Conservation (phyloP, 2,113 vertebrate species). For the Gallinago jamesoni region DNA sequence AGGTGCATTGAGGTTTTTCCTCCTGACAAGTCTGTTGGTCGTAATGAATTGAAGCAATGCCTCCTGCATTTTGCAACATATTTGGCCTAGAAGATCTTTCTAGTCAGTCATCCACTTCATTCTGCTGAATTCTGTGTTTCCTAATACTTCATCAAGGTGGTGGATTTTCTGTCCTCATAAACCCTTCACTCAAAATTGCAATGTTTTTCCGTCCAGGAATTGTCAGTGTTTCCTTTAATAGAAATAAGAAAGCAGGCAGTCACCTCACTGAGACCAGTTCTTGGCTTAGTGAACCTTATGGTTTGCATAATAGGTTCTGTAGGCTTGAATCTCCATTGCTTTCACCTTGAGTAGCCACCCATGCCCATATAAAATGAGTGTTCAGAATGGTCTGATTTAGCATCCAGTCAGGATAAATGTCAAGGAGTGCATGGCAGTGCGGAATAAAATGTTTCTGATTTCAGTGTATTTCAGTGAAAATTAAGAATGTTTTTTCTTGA, state of each 20-base stretch:
- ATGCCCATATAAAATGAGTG: neutral
- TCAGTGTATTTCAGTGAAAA: neutral
- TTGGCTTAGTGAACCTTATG: neutral
- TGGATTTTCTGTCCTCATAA: neutral
- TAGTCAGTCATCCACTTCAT: neutral
- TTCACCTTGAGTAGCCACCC: neutral
- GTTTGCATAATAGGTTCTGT: neutral
- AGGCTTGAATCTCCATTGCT: neutral
- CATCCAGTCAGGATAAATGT: neutral
- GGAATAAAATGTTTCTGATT: neutral
- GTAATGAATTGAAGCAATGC: neutral
- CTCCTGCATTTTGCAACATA: neutral
- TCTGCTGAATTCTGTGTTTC: neutral
- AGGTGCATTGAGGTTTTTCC: neutral
- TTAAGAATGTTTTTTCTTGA: neutral
- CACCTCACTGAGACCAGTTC: neutral
- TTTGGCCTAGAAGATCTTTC: conserved; percentile 3
- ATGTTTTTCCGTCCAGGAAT: neutral
- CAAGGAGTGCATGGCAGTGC: neutral
- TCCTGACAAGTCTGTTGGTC: neutral
- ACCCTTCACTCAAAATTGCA: neutral
- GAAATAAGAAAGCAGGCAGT: neutral
- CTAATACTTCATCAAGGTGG: neutral
- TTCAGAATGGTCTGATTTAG: neutral
- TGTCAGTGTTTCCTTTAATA: neutral